phyloP scores from a whole-genome alignment of 2,888 invertebrate species.

The Cryptophagus acutangulus region DNA sequence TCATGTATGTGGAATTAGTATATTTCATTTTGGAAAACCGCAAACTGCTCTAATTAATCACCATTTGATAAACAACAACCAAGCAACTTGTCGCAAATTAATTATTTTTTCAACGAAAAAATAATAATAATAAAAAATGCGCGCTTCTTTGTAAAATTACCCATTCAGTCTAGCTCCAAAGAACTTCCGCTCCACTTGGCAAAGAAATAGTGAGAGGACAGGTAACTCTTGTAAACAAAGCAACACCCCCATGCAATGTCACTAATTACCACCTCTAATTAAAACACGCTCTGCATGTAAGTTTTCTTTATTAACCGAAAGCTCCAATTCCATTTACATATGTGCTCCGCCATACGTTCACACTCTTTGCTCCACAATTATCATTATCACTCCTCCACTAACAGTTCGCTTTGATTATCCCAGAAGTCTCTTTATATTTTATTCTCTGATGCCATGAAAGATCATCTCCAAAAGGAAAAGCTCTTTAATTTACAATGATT shows the following conservation, averaged over 20 bases:
- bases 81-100: too few relatives aligned
- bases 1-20: conserved; percentile 31
- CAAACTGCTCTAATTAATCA: conserved; percentile 26
- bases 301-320: conserved; percentile 36
- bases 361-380: conserved; percentile 22
- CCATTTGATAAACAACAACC: conserved; percentile 22
- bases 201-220: conserved; percentile 24
- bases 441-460: conserved; percentile 13
- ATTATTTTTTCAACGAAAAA: too few relatives aligned
- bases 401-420: conserved; percentile 27
- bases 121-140: too few relatives aligned
- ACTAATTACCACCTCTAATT: conserved; percentile 40
- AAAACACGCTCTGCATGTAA: conserved; percentile 37
- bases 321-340: conserved; percentile 18
- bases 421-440: conserved; percentile 23
- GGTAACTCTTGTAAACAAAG: conserved; percentile 26
- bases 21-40: conserved; percentile 30
- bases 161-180: conserved; percentile 3
- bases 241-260: conserved; percentile 31
- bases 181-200: conserved; percentile 22
- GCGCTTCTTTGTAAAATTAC: neutral
- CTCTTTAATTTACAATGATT: too few relatives aligned
- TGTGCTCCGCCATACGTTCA: conserved; percentile 18
- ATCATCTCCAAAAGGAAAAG: too few relatives aligned
- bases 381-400: conserved; percentile 27